A percentile compares a stretch with the other conserved stretches of the same genome.
phyloP scores from a whole-genome alignment of 2,888 invertebrate species.

The Phlogophora meticulosa region DNA sequence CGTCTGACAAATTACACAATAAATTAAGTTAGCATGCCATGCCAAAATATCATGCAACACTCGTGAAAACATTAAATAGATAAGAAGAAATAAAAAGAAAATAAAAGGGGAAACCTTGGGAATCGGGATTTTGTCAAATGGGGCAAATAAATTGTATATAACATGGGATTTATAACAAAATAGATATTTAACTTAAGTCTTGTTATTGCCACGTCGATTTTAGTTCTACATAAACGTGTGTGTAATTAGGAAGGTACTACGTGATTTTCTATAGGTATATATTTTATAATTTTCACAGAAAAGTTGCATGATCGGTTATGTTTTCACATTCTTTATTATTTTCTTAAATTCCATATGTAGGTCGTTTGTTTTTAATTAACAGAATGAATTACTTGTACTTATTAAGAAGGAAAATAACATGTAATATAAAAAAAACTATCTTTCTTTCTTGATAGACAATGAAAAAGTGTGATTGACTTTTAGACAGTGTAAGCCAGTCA shows the following conservation, averaged over 20 bases:
- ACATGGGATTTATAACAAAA: slow-evolving; percentile 49
- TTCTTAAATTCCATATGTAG: slow-evolving; percentile 22
- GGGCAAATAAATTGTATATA: slow-evolving; percentile 62
- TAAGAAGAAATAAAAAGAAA: slow-evolving; percentile 67
- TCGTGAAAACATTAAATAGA: slow-evolving; percentile 73
- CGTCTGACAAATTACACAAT: slow-evolving; percentile 90
- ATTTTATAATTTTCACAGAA: slow-evolving; percentile 30
- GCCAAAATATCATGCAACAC: slow-evolving; percentile 87
- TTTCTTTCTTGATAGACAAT: no score
- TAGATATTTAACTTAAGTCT: slow-evolving; percentile 42
- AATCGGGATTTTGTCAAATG: slow-evolving; percentile 53
- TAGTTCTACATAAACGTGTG: slow-evolving; percentile 62
- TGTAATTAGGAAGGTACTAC: slow-evolving; percentile 57
- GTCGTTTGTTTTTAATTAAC: background rate
- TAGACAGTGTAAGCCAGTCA: background rate
- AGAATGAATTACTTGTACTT: background rate
- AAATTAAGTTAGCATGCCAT: slow-evolving; percentile 89
- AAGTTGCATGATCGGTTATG: slow-evolving; percentile 44
- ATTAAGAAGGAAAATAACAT: no score
- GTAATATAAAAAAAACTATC: no score
- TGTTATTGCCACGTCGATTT: slow-evolving; percentile 64
- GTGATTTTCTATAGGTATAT: slow-evolving; percentile 66
- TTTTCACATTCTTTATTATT: slow-evolving; percentile 12
- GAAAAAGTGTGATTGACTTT: no score
- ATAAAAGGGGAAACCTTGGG: slow-evolving; percentile 63